phyloP scores from a whole-genome alignment of 1,140 invertebrate species.

The Trypoxylus dichotomus region DNA sequence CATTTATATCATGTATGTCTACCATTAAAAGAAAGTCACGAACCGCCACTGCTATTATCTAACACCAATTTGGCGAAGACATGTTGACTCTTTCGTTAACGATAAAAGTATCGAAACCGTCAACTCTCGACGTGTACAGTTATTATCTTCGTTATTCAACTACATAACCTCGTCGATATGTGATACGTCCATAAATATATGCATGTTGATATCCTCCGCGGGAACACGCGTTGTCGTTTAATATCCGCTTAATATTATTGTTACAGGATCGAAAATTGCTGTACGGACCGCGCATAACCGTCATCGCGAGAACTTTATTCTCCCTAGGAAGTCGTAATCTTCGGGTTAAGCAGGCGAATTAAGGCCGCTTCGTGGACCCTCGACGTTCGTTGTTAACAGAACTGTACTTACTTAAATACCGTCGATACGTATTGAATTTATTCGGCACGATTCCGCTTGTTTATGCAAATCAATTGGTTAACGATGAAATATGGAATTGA shows the following conservation, averaged over 20 bases:
- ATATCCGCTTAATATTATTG: slow-evolving; percentile 2
- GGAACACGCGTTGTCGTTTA: neutral
- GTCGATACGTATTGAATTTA: neutral
- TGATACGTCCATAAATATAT: no score
- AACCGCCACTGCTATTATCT: no score
- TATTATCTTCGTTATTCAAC: no score
- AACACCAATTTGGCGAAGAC: no score
- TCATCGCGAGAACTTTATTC: neutral
- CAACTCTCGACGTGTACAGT: no score
- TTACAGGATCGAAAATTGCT: neutral
- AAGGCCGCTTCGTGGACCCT: neutral
- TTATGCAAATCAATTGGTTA: slow-evolving; percentile 21
- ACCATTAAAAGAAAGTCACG: no score
- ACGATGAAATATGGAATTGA: slow-evolving; percentile 6
- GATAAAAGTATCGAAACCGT: no score
- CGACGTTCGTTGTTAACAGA: neutral
- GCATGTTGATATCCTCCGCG: no score
- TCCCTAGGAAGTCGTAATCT: neutral
- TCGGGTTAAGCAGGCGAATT: neutral
- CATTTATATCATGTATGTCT: no score
- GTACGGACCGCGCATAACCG: neutral
- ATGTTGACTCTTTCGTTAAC: no score
- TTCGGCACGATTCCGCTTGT: slow-evolving; percentile 14
- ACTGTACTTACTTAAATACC: neutral
- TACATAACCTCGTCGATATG: no score